Percentiles rank a stretch among this genome's conserved stretches.
Evolutionary conservation across 2,797 vertebrate genomes (phyloP).

Genomic region (Pelobates cultripes): DNA sequence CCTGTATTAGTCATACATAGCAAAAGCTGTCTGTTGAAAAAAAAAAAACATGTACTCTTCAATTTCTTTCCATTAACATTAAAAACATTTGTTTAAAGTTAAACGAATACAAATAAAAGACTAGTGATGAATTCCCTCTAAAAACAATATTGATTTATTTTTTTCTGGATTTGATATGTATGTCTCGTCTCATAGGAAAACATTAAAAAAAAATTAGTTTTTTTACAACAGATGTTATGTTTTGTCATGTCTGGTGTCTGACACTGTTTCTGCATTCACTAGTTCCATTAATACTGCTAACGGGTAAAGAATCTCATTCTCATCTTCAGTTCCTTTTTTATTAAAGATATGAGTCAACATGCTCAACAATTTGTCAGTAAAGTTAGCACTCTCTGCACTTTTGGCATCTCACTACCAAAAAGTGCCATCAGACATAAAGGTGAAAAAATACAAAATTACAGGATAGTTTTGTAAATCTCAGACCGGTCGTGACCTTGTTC

Average conservation of each 20-base stretch:
- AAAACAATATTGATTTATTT: no score
- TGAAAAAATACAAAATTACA: conserved; percentile 41
- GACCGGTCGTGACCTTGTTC: conserved; percentile 39
- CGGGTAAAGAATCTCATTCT: conserved; percentile 23
- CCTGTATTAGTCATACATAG: no score
- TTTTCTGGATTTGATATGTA: no score
- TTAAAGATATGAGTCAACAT: conserved; percentile 53
- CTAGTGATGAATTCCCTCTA: no score
- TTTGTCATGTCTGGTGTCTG: conserved; percentile 7
- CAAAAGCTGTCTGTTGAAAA: no score
- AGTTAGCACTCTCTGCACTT: conserved; percentile 26
- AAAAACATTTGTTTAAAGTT: no score
- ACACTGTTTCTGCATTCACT: background rate
- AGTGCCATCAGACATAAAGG: conserved; percentile 30
- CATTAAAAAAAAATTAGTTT: no score
- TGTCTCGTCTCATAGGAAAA: no score
- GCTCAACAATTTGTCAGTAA: conserved; percentile 52
- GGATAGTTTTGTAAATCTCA: conserved; percentile 19
- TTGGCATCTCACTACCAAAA: conserved; percentile 31
- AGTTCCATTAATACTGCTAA: background rate
- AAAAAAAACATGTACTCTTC: no score
- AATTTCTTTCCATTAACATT: no score
- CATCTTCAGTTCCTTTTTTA: conserved; percentile 34
- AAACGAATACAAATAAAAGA: no score
- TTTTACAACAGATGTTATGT: no score